Conservation (phyloP, 2,113 vertebrate genomes). For the Thalassarche chlororhynchos region DNA sequence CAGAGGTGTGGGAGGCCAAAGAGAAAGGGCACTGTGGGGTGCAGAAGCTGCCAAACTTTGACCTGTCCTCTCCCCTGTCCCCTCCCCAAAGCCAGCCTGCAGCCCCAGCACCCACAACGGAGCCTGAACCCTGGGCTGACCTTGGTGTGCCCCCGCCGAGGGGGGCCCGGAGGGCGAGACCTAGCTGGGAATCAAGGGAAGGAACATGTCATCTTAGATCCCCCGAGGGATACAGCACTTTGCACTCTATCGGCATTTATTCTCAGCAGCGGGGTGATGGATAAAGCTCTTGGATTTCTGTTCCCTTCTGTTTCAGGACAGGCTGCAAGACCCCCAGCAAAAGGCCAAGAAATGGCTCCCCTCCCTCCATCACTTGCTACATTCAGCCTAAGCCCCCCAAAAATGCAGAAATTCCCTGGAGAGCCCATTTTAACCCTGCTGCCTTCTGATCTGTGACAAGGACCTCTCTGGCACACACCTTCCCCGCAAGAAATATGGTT, state of each 20-base stretch:
- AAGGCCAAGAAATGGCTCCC: background rate
- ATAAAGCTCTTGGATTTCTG: background rate
- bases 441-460: background rate
- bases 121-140: background rate
- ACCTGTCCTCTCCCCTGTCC: background rate
- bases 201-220: background rate
- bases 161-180: background rate
- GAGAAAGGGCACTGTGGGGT: background rate
- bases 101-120: background rate
- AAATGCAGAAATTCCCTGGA: background rate
- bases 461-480: background rate
- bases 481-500: accelerated
- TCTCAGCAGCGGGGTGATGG: background rate
- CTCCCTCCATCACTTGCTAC: background rate
- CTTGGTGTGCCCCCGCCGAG: background rate
- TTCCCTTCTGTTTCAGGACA: background rate
- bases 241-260: background rate
- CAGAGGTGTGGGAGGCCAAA: background rate
- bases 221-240: background rate
- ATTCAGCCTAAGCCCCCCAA: background rate
- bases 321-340: background rate
- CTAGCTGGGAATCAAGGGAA: background rate
- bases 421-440: background rate
- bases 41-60: background rate
- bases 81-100: background rate